These are phyloP conservation scores for Ficedula albicollis DNA, from an alignment of 2,797 vertebrate species.

Conservation along the genomic window DNA sequence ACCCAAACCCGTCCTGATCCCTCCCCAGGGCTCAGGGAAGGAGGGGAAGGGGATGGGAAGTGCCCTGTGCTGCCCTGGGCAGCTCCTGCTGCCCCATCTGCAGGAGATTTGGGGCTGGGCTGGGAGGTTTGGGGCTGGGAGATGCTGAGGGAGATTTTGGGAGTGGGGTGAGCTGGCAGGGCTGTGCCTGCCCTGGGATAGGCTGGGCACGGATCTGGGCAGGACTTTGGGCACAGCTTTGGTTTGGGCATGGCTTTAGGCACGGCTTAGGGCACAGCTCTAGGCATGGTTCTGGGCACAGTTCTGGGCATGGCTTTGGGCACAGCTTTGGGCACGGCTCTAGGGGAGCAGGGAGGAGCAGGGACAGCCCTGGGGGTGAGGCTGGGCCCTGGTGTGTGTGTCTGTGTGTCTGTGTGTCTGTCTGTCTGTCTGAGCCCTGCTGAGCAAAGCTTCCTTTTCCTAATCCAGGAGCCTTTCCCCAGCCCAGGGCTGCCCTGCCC, in stretches of 20 bases:
- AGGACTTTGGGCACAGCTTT: no score
- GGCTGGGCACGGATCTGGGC: not conserved
- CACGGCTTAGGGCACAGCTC: not conserved
- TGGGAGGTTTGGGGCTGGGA: no score
- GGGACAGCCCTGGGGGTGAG: no score
- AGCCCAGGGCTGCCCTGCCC: not conserved
- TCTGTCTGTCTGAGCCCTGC: no score
- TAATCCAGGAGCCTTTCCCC: not conserved
- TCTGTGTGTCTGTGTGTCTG: no score
- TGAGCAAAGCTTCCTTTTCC: no score
- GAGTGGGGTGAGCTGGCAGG: rapidly evolving
- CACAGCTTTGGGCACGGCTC: not conserved
- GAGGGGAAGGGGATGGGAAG: not conserved
- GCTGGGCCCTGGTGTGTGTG: no score
- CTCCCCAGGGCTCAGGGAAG: rapidly evolving
- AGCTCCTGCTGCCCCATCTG: not conserved
- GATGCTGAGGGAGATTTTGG: not conserved
- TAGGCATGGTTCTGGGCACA: not conserved
- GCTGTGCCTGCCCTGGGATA: not conserved
- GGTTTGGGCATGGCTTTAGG: no score
- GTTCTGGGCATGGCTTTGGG: no score
- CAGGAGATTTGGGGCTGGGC: no score
- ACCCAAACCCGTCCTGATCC: not conserved
- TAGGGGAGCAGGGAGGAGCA: no score
- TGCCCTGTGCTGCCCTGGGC: not conserved